Percentiles rank a stretch among this genome's conserved stretches.
Conservation (phyloP, 2,797 vertebrate species). For the Cryptoprocta ferox region DNA sequence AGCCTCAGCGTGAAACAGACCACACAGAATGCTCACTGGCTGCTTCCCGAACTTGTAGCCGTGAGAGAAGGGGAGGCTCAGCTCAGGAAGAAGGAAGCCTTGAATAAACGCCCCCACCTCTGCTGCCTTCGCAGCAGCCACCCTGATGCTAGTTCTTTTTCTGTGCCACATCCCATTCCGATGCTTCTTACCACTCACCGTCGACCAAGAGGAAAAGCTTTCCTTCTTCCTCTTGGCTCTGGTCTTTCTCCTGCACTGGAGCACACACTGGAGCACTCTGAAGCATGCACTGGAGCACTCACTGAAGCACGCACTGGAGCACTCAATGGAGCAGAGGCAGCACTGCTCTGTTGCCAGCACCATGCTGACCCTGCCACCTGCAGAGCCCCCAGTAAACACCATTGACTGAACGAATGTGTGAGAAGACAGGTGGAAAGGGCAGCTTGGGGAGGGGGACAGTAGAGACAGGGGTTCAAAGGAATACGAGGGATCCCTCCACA, state of each 20-base stretch:
- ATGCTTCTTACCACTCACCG: not conserved
- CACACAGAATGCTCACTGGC: not conserved
- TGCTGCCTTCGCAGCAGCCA: not conserved
- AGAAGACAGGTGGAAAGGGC: not conserved
- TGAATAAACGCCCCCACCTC: no score
- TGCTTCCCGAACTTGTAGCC: not conserved
- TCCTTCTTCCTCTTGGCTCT: not conserved
- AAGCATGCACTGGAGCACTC: not conserved
- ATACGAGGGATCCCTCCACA: not conserved
- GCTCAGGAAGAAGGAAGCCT: not conserved
- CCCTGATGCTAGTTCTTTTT: not conserved
- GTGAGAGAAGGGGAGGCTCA: not conserved
- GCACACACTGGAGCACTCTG: not conserved
- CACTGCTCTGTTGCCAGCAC: not conserved
- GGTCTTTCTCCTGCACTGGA: not conserved
- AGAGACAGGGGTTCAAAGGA: not conserved
- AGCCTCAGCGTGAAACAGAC: not conserved
- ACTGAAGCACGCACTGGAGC: not conserved
- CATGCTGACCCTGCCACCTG: fast-evolving
- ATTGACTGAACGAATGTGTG: not conserved
- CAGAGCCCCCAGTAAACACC: fast-evolving
- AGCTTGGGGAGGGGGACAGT: not conserved
- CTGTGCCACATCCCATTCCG: not conserved
- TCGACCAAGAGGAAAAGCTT: not conserved
- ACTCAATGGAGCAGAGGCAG: not conserved